Evolutionary conservation across 2,888 invertebrate species (phyloP).

Genomic region (Caenorhabditis afra): DNA sequence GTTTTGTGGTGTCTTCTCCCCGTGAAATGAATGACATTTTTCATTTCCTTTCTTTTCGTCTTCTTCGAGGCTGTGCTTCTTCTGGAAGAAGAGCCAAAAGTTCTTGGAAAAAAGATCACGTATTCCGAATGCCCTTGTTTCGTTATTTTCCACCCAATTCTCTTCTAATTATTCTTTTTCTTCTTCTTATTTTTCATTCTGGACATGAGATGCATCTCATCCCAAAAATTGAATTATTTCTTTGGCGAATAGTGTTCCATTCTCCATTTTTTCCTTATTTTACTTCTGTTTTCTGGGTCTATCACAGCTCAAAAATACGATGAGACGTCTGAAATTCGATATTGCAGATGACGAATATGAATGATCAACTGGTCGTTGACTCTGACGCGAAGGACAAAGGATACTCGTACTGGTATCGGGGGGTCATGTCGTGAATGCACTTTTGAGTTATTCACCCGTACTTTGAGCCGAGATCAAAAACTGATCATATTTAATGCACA

Average conservation of each 20-base stretch:
- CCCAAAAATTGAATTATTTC: slow-evolving; percentile 10
- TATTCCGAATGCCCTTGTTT: slow-evolving; percentile 10
- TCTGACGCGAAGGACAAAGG: slow-evolving; percentile 12
- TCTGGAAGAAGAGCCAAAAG: background rate
- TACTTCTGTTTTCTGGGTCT: background rate
- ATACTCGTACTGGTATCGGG: slow-evolving; percentile 13
- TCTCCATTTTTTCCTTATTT: background rate
- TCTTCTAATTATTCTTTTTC: no score
- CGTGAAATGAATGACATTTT: slow-evolving; percentile 41
- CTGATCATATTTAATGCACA: no score
- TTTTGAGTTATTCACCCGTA: slow-evolving; percentile 21
- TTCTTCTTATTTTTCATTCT: slow-evolving; percentile 16
- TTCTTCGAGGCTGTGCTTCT: background rate
- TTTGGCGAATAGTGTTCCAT: background rate
- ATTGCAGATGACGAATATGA: slow-evolving; percentile 36
- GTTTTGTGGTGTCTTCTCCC: slow-evolving; percentile 51
- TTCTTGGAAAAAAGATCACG: background rate
- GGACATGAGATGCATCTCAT: slow-evolving; percentile 1
- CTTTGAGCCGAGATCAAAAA: no score
- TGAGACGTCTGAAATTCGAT: slow-evolving; percentile 35
- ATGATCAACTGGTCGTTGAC: background rate
- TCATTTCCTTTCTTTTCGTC: slow-evolving; percentile 8
- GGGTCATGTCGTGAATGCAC: background rate
- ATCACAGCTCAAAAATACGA: slow-evolving; percentile 7
- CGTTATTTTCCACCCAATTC: no score